phyloP scores from a whole-genome alignment of 1,140 invertebrate species.

The Coenobita brevimanus region DNA sequence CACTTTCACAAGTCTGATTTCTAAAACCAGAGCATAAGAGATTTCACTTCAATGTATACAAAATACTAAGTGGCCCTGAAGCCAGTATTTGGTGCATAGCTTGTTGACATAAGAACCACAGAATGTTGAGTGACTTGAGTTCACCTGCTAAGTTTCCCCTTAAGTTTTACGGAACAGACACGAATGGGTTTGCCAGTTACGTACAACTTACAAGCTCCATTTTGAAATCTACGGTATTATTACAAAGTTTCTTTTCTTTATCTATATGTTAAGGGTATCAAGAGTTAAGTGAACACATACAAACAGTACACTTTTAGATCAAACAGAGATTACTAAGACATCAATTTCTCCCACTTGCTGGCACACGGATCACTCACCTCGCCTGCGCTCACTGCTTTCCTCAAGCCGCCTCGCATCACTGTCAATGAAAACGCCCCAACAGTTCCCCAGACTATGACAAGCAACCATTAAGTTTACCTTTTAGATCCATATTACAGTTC shows the following conservation, averaged over 20 bases:
- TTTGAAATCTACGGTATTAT: constrained; percentile 41
- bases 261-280: constrained; percentile 40
- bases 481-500: too few species aligned
- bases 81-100: constrained; percentile 2
- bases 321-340: constrained; percentile 48
- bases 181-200: neutral
- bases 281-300: constrained; percentile 54
- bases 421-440: too few species aligned
- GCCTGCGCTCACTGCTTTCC: neutral
- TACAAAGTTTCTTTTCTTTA: constrained; percentile 23
- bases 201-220: constrained; percentile 49
- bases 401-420: too few species aligned
- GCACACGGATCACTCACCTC: neutral
- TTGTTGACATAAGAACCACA: neutral
- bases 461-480: too few species aligned
- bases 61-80: neutral
- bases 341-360: neutral
- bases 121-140: constrained; percentile 35
- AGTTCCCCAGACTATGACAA: too few species aligned
- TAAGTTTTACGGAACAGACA: constrained; percentile 36
- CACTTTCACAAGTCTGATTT: too few species aligned
- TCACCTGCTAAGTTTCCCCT: constrained; percentile 29
- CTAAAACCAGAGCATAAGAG: too few species aligned
- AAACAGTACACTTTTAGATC: constrained; percentile 44
- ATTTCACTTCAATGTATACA: neutral